These are phyloP conservation scores for Vanessa cardui DNA, from an alignment of 2,888 invertebrate genomes.

Conservation along the genomic window DNA sequence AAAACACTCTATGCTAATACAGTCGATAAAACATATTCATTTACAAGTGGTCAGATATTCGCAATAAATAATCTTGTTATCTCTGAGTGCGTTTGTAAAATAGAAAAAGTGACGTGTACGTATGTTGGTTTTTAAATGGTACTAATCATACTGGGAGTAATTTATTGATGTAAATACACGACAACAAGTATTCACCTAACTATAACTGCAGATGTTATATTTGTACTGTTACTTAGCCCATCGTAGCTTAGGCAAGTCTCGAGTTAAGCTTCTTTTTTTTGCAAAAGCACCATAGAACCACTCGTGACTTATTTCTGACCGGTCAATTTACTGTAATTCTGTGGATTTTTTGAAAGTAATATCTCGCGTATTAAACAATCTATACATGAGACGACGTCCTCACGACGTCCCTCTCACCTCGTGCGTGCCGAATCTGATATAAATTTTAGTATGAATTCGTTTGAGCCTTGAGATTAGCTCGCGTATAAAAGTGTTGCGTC, in stretches of 20 bases:
- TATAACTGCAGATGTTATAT: too few relatives aligned
- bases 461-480: conserved; percentile 19
- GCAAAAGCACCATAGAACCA: too few relatives aligned
- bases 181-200: too few relatives aligned
- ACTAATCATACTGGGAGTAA: neutral
- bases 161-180: neutral
- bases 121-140: neutral
- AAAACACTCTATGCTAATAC: conserved; percentile 16
- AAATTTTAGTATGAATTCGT: neutral
- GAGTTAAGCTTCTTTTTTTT: too few relatives aligned
- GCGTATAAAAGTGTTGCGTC: neutral
- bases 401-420: conserved; percentile 5
- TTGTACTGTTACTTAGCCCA: too few relatives aligned
- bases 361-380: neutral
- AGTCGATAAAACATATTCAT: conserved; percentile 3
- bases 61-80: conserved; percentile 23
- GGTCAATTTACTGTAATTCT: too few relatives aligned
- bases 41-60: conserved; percentile 21
- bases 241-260: too few relatives aligned
- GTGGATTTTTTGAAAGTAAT: neutral
- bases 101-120: neutral
- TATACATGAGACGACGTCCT: neutral
- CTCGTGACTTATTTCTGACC: too few relatives aligned
- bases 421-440: conserved; percentile 1
- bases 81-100: conserved; percentile 11